These are phyloP conservation scores for Morinoia aosen DNA, from an alignment of 2,888 invertebrate genomes.

Conservation along the genomic window DNA sequence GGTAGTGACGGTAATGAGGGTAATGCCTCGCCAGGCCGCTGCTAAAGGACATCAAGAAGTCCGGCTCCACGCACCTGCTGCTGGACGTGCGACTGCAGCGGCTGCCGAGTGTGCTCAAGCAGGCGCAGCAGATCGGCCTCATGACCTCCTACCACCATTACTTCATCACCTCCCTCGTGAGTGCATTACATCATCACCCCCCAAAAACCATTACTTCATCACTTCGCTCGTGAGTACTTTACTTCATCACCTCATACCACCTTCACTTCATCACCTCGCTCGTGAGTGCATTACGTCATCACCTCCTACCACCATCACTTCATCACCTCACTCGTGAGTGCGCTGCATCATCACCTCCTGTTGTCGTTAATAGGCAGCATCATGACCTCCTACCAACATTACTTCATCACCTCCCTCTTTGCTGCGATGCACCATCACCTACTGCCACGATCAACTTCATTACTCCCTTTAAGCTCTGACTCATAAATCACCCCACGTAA, in stretches of 20 bases:
- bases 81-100: conserved; percentile 61
- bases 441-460: not conserved
- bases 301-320: conserved; percentile 95
- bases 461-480: not conserved
- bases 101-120: conserved; percentile 78
- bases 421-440: conserved; percentile 69
- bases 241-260: conserved; percentile 97
- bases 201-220: no score
- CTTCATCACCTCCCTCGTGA: conserved; percentile 90
- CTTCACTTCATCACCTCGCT: conserved; percentile 93
- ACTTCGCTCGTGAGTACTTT: conserved; percentile 91
- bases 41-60: conserved; percentile 64
- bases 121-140: conserved; percentile 97
- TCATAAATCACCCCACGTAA: no score
- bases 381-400: conserved; percentile 78
- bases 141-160: conserved; percentile 97
- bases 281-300: conserved; percentile 82
- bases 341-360: conserved; percentile 96
- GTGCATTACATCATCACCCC: no score
- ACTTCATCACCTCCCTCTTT: conserved; percentile 91
- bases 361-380: conserved; percentile 73
- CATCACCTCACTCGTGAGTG: conserved; percentile 90
- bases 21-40: conserved; percentile 56
- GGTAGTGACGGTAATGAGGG: not conserved
- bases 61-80: conserved; percentile 64